Conservation (phyloP, 2,113 vertebrate species). For the Dipodomys merriami region DNA sequence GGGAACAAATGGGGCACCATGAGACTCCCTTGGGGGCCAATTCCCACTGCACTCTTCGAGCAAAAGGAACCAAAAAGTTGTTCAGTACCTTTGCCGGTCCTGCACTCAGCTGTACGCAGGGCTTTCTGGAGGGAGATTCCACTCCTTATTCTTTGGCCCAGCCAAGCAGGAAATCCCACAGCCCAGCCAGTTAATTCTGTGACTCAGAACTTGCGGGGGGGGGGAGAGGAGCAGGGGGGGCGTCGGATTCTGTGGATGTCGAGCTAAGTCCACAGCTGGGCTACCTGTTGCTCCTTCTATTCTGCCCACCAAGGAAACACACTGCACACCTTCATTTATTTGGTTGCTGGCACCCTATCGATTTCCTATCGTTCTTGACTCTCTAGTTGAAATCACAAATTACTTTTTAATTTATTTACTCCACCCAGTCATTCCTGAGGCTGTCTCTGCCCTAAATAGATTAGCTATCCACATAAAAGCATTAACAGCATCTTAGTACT, state of each 20-base stretch:
- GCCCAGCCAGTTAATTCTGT: neutral
- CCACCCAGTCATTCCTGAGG: neutral
- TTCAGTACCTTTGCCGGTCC: neutral
- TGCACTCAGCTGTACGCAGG: neutral
- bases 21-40: fast-evolving
- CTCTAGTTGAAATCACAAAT: neutral
- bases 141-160: neutral
- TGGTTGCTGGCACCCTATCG: neutral
- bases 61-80: neutral
- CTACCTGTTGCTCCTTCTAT: fast-evolving
- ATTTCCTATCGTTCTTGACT: neutral
- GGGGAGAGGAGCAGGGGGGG: fast-evolving
- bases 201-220: neutral
- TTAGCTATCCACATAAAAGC: neutral
- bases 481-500: neutral
- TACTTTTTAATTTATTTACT: neutral
- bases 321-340: neutral
- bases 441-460: neutral
- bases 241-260: fast-evolving
- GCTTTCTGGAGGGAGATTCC: neutral
- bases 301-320: neutral
- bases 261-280: neutral
- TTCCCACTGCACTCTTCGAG: neutral
- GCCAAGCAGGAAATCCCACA: neutral
- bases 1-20: fast-evolving